Conservation (phyloP, 64 coral and sea anemone genomes). For the Actinia equina region DNA sequence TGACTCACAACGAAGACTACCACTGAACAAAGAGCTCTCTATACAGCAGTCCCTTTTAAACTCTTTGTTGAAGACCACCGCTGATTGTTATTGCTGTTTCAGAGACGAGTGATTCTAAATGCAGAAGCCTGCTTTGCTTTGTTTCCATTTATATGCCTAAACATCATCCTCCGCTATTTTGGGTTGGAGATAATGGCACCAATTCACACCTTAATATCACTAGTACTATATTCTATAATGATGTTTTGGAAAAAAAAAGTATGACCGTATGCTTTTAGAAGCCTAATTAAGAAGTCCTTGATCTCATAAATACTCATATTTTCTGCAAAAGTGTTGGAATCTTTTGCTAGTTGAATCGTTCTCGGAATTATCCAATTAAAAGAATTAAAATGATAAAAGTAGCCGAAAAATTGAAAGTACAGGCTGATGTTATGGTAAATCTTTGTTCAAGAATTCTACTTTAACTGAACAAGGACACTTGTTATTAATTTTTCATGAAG, state of each 20-base stretch:
- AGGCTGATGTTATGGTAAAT: neutral
- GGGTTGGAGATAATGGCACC: neutral
- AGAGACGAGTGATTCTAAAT: neutral
- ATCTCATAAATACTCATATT: neutral
- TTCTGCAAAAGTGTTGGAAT: neutral
- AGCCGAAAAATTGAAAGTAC: neutral
- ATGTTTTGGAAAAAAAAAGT: neutral
- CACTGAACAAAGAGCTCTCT: neutral
- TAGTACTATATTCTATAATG: neutral
- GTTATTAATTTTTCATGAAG: neutral
- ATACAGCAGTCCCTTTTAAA: neutral
- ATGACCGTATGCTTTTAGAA: neutral
- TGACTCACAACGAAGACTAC: neutral
- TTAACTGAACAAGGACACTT: neutral
- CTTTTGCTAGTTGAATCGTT: neutral
- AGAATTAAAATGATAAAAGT: neutral
- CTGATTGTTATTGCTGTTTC: neutral
- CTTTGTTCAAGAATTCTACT: constrained; percentile 8
- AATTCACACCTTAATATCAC: neutral
- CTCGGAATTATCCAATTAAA: neutral
- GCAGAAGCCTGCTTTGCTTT: neutral
- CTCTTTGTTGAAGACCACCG: constrained; percentile 1
- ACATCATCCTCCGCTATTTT: constrained; percentile 6
- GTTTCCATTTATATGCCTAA: neutral
- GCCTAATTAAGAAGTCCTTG: neutral